Evolutionary conservation across 1,140 invertebrate species (phyloP), one percentile per base, ranked within the genome.

Genomic region (Pogonomyrmex barbatus): DNA sequence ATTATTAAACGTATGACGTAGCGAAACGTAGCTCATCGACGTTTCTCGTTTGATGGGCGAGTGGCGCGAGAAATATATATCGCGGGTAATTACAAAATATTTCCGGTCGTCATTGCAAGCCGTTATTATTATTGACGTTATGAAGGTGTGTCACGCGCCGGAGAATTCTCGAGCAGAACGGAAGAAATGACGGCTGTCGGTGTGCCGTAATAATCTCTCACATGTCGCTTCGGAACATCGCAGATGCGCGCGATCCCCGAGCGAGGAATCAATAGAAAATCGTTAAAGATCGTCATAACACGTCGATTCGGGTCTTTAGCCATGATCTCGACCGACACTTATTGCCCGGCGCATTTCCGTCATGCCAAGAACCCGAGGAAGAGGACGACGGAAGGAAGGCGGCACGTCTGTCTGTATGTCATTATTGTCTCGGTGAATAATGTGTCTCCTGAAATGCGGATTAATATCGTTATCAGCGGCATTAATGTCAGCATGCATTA

Each of bases 201-300:
- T 24, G 24, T 10, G 30, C 68, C 30, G 67, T 73, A n/a, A 33
- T 54, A 75, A 83, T 83, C 68, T 39, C 39, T 85, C 83, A 73
- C 75, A 56, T 86, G 87, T 71, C 75, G 60, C 58, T 63, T 52
- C 75, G 36, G 83, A 52, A 63, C 60, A 85, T 88, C 85, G 65
- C 86, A 79, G 67, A 81, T 85, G 87, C 60, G 17, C 56, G 17
- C 56, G 75, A 89, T 83, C 56, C 87, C 56, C 60, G 33, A 71
- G 71, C 56, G 76, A 89, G 73, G 82, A 70, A 58, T 68, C 87
- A 75, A 83, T 75, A 83, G 79, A 75, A 73, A 73, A n/a, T n/a
- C n/a, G 79, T 47, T 82, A 60, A 83, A 83, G 79, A 83, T 83
- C 68, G 42, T 60, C 54, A 45, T 75, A 75, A 83, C 68, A 47